A percentile compares a stretch with the other conserved stretches of the same genome.
Conservation (phyloP, 2,888 invertebrate species). For the Pasiphila rectangulata region DNA sequence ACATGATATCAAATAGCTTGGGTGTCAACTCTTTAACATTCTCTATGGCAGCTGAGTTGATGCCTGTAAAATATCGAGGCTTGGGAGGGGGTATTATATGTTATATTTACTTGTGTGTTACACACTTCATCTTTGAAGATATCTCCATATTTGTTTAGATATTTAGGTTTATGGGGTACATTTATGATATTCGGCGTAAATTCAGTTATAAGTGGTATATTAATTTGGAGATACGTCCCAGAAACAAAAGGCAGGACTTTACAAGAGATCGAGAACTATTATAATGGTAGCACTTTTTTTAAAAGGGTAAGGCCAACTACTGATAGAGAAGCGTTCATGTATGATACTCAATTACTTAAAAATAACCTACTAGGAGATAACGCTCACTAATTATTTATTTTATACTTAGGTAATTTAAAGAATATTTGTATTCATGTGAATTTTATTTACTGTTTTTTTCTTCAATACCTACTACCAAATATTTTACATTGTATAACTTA, state of each 20-base stretch:
- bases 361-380: no score
- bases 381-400: no score
- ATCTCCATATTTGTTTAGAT: slow-evolving; percentile 26
- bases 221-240: slow-evolving; percentile 29
- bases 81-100: slow-evolving; percentile 28
- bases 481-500: no score
- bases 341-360: no score
- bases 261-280: slow-evolving; percentile 32
- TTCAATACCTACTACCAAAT: no score
- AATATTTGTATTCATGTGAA: no score
- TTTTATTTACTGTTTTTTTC: no score
- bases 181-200: slow-evolving; percentile 26
- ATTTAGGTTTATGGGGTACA: slow-evolving; percentile 28
- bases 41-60: slow-evolving; percentile 26
- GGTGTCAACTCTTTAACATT: slow-evolving; percentile 22
- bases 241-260: no score
- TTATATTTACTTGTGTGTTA: slow-evolving; percentile 21
- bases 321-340: no score
- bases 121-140: slow-evolving; percentile 25
- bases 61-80: slow-evolving; percentile 32
- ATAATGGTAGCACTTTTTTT: no score
- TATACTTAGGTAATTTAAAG: no score
- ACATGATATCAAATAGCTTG: slow-evolving; percentile 19
- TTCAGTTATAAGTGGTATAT: slow-evolving; percentile 11
- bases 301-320: no score